A percentile compares a stretch with the other conserved stretches of the same genome.
Evolutionary conservation across 2,113 vertebrate species (phyloP).

Genomic region (Clarias batrachus): DNA sequence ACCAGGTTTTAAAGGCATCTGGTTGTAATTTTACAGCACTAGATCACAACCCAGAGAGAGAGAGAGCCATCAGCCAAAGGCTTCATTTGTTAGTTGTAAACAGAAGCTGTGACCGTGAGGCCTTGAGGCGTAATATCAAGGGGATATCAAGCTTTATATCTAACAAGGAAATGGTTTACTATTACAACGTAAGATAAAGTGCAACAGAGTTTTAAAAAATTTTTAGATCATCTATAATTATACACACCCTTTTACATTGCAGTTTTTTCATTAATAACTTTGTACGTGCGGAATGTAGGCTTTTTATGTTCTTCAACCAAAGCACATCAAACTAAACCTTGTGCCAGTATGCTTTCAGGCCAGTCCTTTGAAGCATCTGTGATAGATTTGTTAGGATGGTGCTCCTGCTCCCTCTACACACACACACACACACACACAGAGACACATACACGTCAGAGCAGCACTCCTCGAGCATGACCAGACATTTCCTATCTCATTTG

Average conservation of each 20-base stretch:
- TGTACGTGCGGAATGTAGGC: not conserved
- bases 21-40: constrained; percentile 39
- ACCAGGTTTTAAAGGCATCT: constrained; percentile 41
- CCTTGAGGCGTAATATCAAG: not conserved
- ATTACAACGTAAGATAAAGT: not conserved
- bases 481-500: constrained; percentile 1
- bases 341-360: not conserved
- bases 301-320: not conserved
- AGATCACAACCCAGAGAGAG: not conserved
- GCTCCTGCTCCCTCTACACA: not conserved
- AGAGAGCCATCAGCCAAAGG: constrained; percentile 5
- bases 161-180: not conserved
- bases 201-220: not conserved
- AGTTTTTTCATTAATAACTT: not conserved
- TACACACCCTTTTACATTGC: not conserved
- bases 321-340: not conserved
- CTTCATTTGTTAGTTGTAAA: not conserved
- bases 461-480: not conserved
- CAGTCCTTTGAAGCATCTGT: not conserved
- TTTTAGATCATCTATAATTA: not conserved
- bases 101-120: not conserved
- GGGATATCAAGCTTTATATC: not conserved
- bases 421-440: not conserved
- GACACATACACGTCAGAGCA: not conserved
- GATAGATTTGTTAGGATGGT: not conserved